Percentiles rank a stretch among this genome's conserved stretches.
These are phyloP conservation scores for Rallus crepitans DNA, from an alignment of 2,797 vertebrate genomes.

Conservation along the genomic window DNA sequence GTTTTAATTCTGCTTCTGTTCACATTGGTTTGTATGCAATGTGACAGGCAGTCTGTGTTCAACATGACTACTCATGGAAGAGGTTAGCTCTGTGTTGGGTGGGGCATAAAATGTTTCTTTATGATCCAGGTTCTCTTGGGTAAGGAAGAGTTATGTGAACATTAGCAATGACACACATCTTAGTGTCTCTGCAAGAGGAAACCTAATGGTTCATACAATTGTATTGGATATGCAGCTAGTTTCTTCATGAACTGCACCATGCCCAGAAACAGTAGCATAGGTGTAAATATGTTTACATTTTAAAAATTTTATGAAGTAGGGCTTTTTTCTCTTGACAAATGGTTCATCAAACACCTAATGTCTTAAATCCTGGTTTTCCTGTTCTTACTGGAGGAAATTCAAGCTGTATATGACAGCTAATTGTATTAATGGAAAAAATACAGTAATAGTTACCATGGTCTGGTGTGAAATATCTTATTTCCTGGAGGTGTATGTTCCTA, in stretches of 20 bases:
- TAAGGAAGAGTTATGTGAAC: constrained; percentile 11
- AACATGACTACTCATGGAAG: not conserved
- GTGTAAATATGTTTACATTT: not conserved
- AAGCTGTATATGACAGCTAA: constrained; percentile 36
- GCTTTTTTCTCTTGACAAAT: constrained; percentile 11
- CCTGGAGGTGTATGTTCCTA: constrained; percentile 20
- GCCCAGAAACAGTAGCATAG: not conserved
- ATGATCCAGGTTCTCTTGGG: not conserved
- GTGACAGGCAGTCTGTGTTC: not conserved
- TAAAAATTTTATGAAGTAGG: not conserved
- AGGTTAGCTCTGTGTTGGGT: not conserved
- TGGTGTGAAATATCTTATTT: constrained; percentile 48
- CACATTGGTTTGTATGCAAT: not conserved
- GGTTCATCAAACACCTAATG: constrained; percentile 16
- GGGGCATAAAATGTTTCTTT: not conserved
- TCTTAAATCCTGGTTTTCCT: constrained; percentile 27
- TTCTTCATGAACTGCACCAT: not conserved
- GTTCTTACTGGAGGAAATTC: constrained; percentile 6
- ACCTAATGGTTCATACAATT: not conserved
- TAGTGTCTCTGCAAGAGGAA: constrained; percentile 7
- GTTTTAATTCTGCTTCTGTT: not conserved
- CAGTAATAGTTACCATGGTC: constrained; percentile 2
- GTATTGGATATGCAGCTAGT: not conserved
- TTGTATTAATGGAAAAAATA: constrained; percentile 61
- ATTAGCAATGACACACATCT: not conserved